Percentiles rank a stretch among this genome's conserved stretches.
Conservation (phyloP, 1,140 invertebrate genomes). For the Coboldia fuscipes region DNA sequence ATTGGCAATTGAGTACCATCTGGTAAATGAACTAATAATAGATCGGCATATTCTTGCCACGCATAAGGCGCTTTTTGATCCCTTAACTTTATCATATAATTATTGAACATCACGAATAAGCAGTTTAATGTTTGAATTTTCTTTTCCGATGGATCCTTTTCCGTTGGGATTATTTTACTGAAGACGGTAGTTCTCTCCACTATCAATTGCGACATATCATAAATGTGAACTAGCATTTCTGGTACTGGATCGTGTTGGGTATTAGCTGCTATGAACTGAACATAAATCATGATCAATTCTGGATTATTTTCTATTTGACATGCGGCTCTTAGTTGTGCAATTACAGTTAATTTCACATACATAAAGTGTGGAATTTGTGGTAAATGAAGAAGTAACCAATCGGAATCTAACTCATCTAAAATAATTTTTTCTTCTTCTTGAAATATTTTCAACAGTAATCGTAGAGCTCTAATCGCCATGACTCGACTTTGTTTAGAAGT, state of each 20-base stretch:
- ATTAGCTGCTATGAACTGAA: conserved; percentile 62
- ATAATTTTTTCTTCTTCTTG: conserved; percentile 14
- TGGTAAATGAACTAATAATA: conserved; percentile 61
- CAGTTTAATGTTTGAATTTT: conserved; percentile 49
- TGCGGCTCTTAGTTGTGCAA: conserved; percentile 52
- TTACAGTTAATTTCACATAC: conserved; percentile 38
- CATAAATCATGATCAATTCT: conserved; percentile 65
- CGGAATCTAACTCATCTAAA: conserved; percentile 2
- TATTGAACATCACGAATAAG: conserved; percentile 21
- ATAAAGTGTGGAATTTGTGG: conserved; percentile 49
- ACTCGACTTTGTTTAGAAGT: conserved; percentile 50
- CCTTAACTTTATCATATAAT: conserved; percentile 24
- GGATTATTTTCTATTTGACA: conserved; percentile 82
- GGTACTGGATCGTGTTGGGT: conserved; percentile 38
- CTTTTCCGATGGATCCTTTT: conserved; percentile 28
- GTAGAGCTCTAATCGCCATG: conserved; percentile 49
- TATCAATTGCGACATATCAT: conserved; percentile 74
- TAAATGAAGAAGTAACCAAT: conserved; percentile 63
- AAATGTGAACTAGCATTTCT: conserved; percentile 37
- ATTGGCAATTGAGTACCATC: conserved; percentile 62
- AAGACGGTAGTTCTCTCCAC: conserved; percentile 83
- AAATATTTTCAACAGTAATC: conserved; percentile 27
- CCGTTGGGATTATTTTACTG: conserved; percentile 46
- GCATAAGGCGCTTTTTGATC: conserved; percentile 38
- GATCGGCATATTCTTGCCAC: conserved; percentile 46